Evolutionary conservation across 2,797 vertebrate genomes (phyloP).

Genomic region (Orientallactaga sibirica): DNA sequence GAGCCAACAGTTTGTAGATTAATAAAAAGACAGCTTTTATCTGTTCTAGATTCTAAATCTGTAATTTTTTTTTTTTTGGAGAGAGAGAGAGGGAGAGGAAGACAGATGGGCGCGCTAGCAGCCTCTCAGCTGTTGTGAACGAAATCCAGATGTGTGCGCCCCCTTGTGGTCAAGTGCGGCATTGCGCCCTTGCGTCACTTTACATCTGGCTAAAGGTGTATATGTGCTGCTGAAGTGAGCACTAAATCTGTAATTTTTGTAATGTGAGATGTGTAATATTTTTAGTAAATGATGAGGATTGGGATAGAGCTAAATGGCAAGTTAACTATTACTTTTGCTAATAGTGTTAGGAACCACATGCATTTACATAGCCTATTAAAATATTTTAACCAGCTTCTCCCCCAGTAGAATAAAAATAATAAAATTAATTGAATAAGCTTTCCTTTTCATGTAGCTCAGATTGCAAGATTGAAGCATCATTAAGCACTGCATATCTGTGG

Average conservation of each 20-base stretch:
- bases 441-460: slow-evolving; percentile 43
- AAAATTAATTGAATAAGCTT: slow-evolving; percentile 52
- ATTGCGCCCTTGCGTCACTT: too few relatives aligned
- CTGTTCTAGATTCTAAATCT: slow-evolving; percentile 57
- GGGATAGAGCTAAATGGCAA: slow-evolving; percentile 56
- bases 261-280: not conserved
- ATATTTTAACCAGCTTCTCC: slow-evolving; percentile 68
- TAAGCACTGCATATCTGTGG: slow-evolving; percentile 44
- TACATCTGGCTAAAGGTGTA: too few relatives aligned
- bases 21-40: not conserved
- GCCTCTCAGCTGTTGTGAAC: too few relatives aligned
- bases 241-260: slow-evolving; percentile 55
- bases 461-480: slow-evolving; percentile 52
- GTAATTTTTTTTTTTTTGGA: slow-evolving; percentile 2
- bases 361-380: slow-evolving; percentile 52
- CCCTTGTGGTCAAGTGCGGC: too few relatives aligned
- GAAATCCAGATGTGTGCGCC: too few relatives aligned
- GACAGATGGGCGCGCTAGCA: too few relatives aligned
- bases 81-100: too few relatives aligned
- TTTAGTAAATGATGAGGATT: slow-evolving; percentile 31
- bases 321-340: slow-evolving; percentile 66
- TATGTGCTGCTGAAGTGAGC: too few relatives aligned
- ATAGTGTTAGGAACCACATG: slow-evolving; percentile 38
- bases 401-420: slow-evolving; percentile 58
- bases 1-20: slow-evolving; percentile 33